A percentile compares a stretch with the other conserved stretches of the same genome.
These are phyloP conservation scores for Drosophila tsacasi DNA, from an alignment of 1,140 invertebrate species.

Conservation along the genomic window DNA sequence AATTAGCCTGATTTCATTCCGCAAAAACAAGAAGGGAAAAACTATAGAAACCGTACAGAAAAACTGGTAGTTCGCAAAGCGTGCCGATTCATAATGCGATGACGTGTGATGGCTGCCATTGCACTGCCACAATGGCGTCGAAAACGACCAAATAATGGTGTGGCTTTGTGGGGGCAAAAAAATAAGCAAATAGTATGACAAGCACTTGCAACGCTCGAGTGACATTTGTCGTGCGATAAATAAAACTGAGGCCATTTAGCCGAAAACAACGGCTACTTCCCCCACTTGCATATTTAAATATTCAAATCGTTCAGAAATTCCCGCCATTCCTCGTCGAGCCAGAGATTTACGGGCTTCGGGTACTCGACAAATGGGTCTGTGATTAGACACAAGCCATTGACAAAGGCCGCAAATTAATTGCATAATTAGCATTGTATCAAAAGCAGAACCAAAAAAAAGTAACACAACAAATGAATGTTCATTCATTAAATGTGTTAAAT, in stretches of 20 bases:
- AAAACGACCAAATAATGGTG: constrained; percentile 29
- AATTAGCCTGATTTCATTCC: constrained; percentile 50
- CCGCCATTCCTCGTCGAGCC: constrained; percentile 38
- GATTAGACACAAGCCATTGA: constrained; percentile 56
- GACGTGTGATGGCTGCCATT: constrained; percentile 52
- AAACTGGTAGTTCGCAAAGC: constrained; percentile 17
- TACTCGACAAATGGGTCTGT: constrained; percentile 38
- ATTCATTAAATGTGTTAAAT: constrained; percentile 11
- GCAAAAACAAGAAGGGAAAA: constrained; percentile 4
- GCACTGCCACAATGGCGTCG: constrained; percentile 27
- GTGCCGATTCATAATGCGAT: constrained; percentile 62
- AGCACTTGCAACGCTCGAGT: constrained; percentile 64
- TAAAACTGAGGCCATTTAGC: constrained; percentile 75
- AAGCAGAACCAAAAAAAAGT: not conserved
- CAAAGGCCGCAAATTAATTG: constrained; percentile 66
- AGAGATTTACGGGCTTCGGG: constrained; percentile 27
- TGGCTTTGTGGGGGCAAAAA: constrained; percentile 7
- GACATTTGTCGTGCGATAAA: constrained; percentile 76
- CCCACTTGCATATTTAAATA: constrained; percentile 73
- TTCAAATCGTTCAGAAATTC: constrained; percentile 67
- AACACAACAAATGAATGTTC: constrained; percentile 1
- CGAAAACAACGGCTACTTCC: constrained; percentile 19
- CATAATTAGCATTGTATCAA: constrained; percentile 59
- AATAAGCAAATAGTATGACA: constrained; percentile 46
- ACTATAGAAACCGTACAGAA: not conserved